Evolutionary conservation across 2,888 invertebrate genomes (phyloP).

Genomic region (Acanthosepion esculentum): DNA sequence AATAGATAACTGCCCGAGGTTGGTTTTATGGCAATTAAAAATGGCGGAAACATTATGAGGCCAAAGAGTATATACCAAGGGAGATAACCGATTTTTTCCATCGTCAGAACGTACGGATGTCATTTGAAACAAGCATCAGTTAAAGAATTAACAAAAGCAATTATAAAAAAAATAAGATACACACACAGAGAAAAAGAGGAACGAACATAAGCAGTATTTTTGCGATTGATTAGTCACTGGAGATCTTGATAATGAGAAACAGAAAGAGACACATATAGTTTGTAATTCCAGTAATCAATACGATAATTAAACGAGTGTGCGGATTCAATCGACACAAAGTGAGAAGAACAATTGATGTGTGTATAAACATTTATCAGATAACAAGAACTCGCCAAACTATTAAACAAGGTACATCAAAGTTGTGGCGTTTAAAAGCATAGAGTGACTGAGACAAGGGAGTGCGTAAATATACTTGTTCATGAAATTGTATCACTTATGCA

Average conservation of each 20-base stretch:
- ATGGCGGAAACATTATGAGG: neutral
- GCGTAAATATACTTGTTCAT: too few species aligned
- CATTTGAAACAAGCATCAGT: conserved; percentile 7
- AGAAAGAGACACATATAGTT: neutral
- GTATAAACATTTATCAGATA: neutral
- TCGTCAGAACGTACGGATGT: neutral
- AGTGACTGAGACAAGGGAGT: too few species aligned
- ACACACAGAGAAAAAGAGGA: too few species aligned
- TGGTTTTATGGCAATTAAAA: conserved; percentile 8
- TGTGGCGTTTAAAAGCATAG: too few species aligned
- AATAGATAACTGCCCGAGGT: neutral
- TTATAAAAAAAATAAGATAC: too few species aligned
- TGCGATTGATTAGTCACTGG: neutral
- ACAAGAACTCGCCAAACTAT: neutral
- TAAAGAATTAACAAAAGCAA: conserved; percentile 2
- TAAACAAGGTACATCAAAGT: too few species aligned
- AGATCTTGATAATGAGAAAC: neutral
- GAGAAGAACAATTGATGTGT: neutral
- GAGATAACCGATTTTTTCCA: neutral
- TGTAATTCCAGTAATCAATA: neutral
- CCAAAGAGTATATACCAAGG: neutral
- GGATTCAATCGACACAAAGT: neutral
- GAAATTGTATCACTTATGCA: too few species aligned
- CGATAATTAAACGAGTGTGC: neutral
- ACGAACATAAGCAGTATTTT: neutral